Evolutionary conservation across 2,888 invertebrate genomes (phyloP).

Genomic region (Escarpia spicata): DNA sequence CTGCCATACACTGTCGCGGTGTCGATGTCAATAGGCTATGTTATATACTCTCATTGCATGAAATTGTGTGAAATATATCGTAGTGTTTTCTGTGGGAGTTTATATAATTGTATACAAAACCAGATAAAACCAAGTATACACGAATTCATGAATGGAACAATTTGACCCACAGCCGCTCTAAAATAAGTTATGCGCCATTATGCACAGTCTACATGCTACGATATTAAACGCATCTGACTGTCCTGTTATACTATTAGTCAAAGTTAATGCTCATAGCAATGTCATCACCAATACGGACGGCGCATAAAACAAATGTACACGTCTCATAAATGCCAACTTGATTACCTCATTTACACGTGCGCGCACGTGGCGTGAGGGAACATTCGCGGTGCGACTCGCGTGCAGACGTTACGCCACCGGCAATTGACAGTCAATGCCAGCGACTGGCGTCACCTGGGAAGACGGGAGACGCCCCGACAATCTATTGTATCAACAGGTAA

Average conservation of each 20-base stretch:
- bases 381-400: neutral
- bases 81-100: neutral
- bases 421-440: neutral
- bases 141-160: neutral
- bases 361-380: neutral
- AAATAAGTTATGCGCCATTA: too few relatives aligned
- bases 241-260: too few relatives aligned
- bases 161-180: neutral
- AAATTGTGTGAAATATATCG: neutral
- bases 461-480: neutral
- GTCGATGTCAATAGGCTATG: neutral
- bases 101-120: neutral
- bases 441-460: neutral
- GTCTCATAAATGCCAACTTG: neutral
- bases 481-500: conserved; percentile 12
- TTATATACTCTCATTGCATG: neutral
- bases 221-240: too few relatives aligned
- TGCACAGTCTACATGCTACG: too few relatives aligned
- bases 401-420: neutral
- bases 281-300: too few relatives aligned
- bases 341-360: neutral
- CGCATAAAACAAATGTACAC: neutral
- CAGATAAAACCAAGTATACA: neutral
- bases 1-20: neutral
- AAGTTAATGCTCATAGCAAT: too few relatives aligned